Conservation (phyloP, 2,113 vertebrate genomes). For the Euleptes europaea region DNA sequence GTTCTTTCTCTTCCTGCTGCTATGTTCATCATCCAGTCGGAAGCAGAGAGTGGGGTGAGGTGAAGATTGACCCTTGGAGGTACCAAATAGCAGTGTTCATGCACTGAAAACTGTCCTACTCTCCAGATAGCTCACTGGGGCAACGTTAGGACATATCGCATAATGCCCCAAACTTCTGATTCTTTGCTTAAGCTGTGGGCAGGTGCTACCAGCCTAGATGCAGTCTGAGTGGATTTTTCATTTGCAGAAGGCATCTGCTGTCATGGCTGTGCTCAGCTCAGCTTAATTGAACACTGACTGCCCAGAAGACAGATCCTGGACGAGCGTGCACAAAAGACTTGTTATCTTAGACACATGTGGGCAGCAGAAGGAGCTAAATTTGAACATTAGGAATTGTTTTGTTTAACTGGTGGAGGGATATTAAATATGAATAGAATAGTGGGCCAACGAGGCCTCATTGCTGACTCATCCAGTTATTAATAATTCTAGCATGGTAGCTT, state of each 20-base stretch:
- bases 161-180: too few relatives aligned
- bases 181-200: too few relatives aligned
- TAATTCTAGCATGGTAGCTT: not conserved
- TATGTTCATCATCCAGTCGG: not conserved
- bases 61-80: not conserved
- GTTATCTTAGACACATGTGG: too few relatives aligned
- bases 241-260: not conserved
- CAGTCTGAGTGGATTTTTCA: not conserved
- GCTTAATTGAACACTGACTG: not conserved
- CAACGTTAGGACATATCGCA: not conserved
- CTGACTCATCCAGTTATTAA: constrained; percentile 1
- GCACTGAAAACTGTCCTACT: not conserved
- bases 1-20: not conserved
- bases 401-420: not conserved
- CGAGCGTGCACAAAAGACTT: not conserved
- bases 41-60: not conserved
- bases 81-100: not conserved
- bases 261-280: not conserved
- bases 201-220: not conserved
- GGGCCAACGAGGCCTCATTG: not conserved
- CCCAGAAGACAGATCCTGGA: not conserved
- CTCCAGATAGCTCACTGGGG: not conserved
- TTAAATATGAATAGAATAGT: not conserved
- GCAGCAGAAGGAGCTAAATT: not conserved
- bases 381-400: not conserved